Evolutionary conservation across 2,113 vertebrate species (phyloP), one percentile per base, ranked within the genome.

Genomic region (Brachypodius melanocephalos): DNA sequence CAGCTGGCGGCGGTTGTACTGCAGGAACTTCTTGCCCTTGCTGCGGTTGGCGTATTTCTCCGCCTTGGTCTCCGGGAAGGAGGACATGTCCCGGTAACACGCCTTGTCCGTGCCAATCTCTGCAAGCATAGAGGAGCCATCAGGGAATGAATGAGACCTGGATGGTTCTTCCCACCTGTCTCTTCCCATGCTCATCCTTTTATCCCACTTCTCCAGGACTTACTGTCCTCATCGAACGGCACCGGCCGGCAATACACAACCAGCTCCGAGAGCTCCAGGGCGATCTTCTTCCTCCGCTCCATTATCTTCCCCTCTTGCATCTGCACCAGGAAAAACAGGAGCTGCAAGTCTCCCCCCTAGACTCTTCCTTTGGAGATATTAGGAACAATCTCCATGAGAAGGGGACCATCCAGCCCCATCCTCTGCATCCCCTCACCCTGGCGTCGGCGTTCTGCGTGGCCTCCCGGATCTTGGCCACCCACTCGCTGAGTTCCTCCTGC

Each of bases 231-330:
- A 79, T 99, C 99, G 8, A 99, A 99, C 0, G 99, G 99, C 85
- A 99, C 99, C 0, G 99, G 99, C 40, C 99, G 98, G 90, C 99
- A 99, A 93, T 99, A 99, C 80, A 99, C 98, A 4, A 99, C 99
- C 38, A 99, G 97, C 79, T 99, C 99, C 0, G 99, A 99, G 17
- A 99, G 98, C 94, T 99, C 99, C 96, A 99, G 97, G 2, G 99
- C 99, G 1, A 99, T 99, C 97, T 99, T 99, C 98, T 99, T 99
- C 95, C 99, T 98, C 88, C 99, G 98, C 85, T 99, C 99, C 99
- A 99, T 99, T 96, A 99, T 99, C 98, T 99, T 99, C 55, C 99
- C 99, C 79, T 99, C 99, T 16, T 99, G 99, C 96, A 99, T 98
- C 99, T 99, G 95, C 72, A 63, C 4, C 12, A 38, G 24, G 54